Percentiles rank a stretch among this genome's conserved stretches.
phyloP scores from a whole-genome alignment of 2,888 invertebrate genomes.

The Xiphydria camelus region DNA sequence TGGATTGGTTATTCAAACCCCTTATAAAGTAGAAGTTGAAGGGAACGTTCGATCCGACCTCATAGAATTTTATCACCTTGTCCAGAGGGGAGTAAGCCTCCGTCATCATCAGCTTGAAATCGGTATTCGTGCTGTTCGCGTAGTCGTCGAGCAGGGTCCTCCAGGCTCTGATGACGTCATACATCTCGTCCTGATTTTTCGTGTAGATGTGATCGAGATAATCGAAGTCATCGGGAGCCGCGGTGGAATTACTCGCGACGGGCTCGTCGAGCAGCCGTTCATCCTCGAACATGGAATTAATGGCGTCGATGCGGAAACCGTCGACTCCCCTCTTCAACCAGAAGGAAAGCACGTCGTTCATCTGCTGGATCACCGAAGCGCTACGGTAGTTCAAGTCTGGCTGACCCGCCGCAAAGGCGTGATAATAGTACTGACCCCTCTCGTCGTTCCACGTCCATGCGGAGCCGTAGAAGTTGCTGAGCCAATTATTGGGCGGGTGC shows the following conservation, averaged over 20 bases:
- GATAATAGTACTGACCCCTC: constrained; percentile 70
- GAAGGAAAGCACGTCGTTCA: constrained; percentile 44
- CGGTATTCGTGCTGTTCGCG: constrained; percentile 55
- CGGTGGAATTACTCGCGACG: constrained; percentile 20
- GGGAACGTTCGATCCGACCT: constrained; percentile 61
- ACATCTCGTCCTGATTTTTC: constrained; percentile 43
- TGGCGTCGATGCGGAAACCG: constrained; percentile 5
- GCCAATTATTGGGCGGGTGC: constrained; percentile 12
- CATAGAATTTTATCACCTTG: constrained; percentile 61
- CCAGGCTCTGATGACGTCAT: constrained; percentile 61
- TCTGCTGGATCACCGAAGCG: constrained; percentile 60
- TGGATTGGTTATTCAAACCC: constrained; percentile 54
- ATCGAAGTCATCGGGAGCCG: constrained; percentile 38
- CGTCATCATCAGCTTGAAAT: constrained; percentile 62
- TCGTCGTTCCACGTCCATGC: constrained; percentile 70
- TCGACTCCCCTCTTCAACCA: constrained; percentile 9
- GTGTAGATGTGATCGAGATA: constrained; percentile 54
- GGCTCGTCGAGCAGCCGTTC: constrained; percentile 7
- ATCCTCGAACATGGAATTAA: constrained; percentile 6
- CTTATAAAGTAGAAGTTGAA: constrained; percentile 69
- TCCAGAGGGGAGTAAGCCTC: constrained; percentile 65
- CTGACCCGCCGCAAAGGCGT: constrained; percentile 67
- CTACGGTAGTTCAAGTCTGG: constrained; percentile 74
- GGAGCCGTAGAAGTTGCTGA: constrained; percentile 63
- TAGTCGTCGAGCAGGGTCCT: constrained; percentile 63